phyloP scores from a whole-genome alignment of 2,797 vertebrate genomes.

The Eidolon dupreanum region DNA sequence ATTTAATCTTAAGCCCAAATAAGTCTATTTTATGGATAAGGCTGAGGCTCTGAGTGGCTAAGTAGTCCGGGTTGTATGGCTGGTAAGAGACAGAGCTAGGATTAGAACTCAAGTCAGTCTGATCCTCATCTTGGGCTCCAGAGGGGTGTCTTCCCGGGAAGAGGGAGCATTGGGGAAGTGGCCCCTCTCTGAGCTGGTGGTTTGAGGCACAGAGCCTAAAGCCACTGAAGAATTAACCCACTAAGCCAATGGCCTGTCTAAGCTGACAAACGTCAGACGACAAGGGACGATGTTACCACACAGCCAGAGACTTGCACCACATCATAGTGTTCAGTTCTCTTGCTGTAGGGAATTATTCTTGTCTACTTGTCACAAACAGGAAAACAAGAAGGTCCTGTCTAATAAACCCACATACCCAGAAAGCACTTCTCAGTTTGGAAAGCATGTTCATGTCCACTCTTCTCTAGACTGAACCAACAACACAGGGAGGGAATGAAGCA shows the following conservation, averaged over 20 bases:
- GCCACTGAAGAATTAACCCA: neutral
- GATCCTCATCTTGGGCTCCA: neutral
- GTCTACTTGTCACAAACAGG: neutral
- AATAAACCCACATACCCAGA: neutral
- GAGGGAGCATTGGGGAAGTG: neutral
- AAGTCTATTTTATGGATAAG: neutral
- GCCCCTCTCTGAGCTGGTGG: neutral
- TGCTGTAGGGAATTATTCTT: neutral
- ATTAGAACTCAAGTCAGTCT: neutral
- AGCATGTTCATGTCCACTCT: neutral
- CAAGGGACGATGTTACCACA: neutral
- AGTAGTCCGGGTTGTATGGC: neutral
- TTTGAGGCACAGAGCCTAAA: neutral
- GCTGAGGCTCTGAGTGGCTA: neutral
- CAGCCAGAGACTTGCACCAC: neutral
- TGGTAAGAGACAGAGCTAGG: neutral
- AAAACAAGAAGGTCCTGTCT: neutral
- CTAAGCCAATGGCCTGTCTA: neutral
- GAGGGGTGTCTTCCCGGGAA: neutral
- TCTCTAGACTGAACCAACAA: neutral
- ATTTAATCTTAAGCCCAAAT: slow-evolving; percentile 3
- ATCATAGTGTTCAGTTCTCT: neutral
- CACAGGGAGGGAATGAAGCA: neutral
- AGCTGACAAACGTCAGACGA: neutral
- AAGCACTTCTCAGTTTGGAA: neutral